Evolutionary conservation across 2,113 vertebrate species (phyloP).

Genomic region (Morone saxatilis): DNA sequence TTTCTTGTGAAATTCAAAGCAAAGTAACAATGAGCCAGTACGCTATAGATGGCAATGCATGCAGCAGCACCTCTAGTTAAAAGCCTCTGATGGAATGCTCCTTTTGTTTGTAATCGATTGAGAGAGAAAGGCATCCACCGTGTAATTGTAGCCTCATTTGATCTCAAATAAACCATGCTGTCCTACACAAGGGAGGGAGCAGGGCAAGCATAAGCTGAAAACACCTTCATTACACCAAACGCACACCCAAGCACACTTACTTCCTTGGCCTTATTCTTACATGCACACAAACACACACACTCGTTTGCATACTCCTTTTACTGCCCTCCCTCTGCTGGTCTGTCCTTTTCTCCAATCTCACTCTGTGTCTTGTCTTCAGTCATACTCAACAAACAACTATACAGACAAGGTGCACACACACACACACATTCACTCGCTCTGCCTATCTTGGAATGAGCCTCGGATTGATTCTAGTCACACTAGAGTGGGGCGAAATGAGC

Average conservation of each 20-base stretch:
- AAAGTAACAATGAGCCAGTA: constrained; percentile 12
- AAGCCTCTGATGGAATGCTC: constrained; percentile 67
- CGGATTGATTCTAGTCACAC: constrained; percentile 80
- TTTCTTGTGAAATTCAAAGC: constrained; percentile 32
- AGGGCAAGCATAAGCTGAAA: constrained; percentile 51
- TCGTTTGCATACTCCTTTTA: constrained; percentile 51
- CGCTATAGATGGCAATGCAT: constrained; percentile 25
- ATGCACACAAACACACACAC: constrained; percentile 7
- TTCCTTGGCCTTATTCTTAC: constrained; percentile 21
- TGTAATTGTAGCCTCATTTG: constrained; percentile 78
- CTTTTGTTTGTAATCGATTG: constrained; percentile 76
- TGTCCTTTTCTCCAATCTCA: constrained; percentile 56
- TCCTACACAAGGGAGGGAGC: constrained; percentile 49
- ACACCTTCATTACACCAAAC: constrained; percentile 68
- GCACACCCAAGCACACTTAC: constrained; percentile 31
- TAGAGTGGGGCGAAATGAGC: constrained; percentile 72
- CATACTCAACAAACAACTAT: constrained; percentile 64
- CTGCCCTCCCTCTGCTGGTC: constrained; percentile 34
- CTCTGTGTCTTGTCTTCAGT: constrained; percentile 68
- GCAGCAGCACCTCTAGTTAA: constrained; percentile 48
- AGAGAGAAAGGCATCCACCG: constrained; percentile 64
- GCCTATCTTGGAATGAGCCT: constrained; percentile 67
- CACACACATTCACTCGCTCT: constrained; percentile 32
- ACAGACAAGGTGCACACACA: constrained; percentile 26
- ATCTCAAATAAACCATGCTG: constrained; percentile 74